Percentiles rank a stretch among this genome's conserved stretches.
Conservation (phyloP, 1,140 invertebrate genomes). For the Ips typographus region DNA sequence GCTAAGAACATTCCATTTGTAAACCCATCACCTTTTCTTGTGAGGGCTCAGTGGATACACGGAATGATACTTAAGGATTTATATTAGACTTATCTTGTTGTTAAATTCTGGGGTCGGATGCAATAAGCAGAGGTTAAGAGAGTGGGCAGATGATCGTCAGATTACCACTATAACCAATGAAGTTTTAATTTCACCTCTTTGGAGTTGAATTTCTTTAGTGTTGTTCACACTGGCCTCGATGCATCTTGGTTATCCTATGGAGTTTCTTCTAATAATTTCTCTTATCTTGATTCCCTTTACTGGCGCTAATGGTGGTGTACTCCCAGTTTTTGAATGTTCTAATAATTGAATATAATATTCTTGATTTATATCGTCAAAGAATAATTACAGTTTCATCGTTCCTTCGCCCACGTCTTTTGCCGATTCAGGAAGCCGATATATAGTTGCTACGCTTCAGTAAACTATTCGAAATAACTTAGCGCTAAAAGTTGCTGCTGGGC, state of each 20-base stretch:
- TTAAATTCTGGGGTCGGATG: not conserved
- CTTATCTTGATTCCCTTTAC: no score
- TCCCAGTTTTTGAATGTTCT: not conserved
- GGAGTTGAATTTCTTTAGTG: not conserved
- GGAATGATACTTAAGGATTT: slow-evolving; percentile 6
- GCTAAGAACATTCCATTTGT: not conserved
- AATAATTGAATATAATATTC: slow-evolving; percentile 17
- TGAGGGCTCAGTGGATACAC: slow-evolving; percentile 2
- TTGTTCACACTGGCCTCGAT: no score
- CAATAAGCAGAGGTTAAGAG: slow-evolving; percentile 22
- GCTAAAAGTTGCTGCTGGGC: not conserved
- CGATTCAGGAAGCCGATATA: slow-evolving; percentile 23
- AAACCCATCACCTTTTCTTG: slow-evolving; percentile 8
- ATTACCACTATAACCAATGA: not conserved
- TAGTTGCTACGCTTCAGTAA: slow-evolving; percentile 10
- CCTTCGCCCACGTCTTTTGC: slow-evolving; percentile 14
- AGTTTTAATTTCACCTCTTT: not conserved
- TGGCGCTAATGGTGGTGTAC: not conserved
- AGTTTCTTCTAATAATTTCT: no score
- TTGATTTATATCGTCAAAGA: slow-evolving; percentile 6
- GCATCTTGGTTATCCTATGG: no score
- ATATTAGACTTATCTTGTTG: slow-evolving; percentile 6
- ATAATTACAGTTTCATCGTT: slow-evolving; percentile 19
- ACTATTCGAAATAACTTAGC: slow-evolving; percentile 14
- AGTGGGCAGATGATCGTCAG: slow-evolving; percentile 15